Evolutionary conservation across 2,113 vertebrate species (phyloP), one percentile per base, ranked within the genome.

Genomic region (Microtus pennsylvanicus): DNA sequence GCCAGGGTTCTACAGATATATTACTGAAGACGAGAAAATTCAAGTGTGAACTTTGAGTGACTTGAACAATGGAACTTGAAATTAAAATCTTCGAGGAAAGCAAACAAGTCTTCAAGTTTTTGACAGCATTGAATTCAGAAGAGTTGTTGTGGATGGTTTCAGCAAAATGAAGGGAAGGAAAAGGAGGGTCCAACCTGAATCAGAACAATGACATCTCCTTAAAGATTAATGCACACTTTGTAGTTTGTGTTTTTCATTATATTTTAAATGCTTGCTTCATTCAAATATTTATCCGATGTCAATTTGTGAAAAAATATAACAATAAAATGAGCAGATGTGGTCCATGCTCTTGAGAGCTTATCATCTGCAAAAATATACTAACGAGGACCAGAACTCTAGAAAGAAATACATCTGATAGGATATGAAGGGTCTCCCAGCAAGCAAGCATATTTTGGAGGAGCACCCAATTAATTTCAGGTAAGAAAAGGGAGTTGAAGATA

Each of bases 41-140:
- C 83, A 91, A 74, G 30, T 91, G 30, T 65, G 70, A 93, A 86
- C 92, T 82, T 87, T 86, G 52, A 74, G n/a, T 87, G 55, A 10
- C 81, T 88, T 92, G 82, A 63, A 17, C 12, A 70, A 74, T 63
- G 75, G 11, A 89, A 91, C n/a, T 45, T 42, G 65, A 75, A 75
- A 76, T 72, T 19, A 76, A 91, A 95, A 92, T n/a, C 6, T 45
- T 69, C 22, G 24, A 55, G 58, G 55, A 90, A 93, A 89, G 55
- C 93, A 95, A 97, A 77, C 2, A 93, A 22, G 30, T 61, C 28
- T 85, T 88, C 4, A 10, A 86, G 9, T 81, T 97, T 94, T 89
- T 52, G 67, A 35, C n/a, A 26, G 14, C 63, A 45, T 50, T 52
- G 33, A 50, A 89, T 91, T 45, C 42, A 86, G 35, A 95, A 70